A percentile compares a stretch with the other conserved stretches of the same genome.
These are phyloP conservation scores for Microctonus hyperodae DNA, from an alignment of 2,888 invertebrate genomes.

Conservation along the genomic window DNA sequence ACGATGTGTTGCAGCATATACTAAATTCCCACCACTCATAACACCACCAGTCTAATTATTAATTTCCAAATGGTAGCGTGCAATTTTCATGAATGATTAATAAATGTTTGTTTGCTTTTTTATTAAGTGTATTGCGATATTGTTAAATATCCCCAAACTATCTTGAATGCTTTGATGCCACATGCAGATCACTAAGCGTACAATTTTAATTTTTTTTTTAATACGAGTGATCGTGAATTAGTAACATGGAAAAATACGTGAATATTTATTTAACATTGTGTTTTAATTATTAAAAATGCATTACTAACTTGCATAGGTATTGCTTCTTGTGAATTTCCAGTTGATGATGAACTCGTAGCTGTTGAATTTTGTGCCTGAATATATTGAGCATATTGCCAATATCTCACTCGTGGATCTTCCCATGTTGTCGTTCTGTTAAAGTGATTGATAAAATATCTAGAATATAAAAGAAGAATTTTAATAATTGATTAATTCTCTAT, in stretches of 20 bases:
- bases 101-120: not conserved
- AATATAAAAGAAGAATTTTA: no score
- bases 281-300: not conserved
- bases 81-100: not conserved
- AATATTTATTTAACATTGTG: not conserved
- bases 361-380: conserved; percentile 56
- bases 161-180: not conserved
- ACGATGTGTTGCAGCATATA: conserved; percentile 59
- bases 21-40: conserved; percentile 56
- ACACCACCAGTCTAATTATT: conserved; percentile 47
- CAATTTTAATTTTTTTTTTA: conserved; percentile 24
- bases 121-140: not conserved
- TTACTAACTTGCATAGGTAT: conserved; percentile 71
- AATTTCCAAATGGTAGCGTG: conserved; percentile 32
- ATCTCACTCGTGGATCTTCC: conserved; percentile 76
- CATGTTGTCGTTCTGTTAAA: conserved; percentile 77
- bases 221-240: conserved; percentile 19
- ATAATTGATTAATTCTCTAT: no score
- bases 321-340: conserved; percentile 67
- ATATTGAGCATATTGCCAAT: conserved; percentile 63
- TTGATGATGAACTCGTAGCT: conserved; percentile 62
- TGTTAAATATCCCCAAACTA: conserved; percentile 26
- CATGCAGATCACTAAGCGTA: conserved; percentile 26
- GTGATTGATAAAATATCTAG: conserved; percentile 80
- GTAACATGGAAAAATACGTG: no score